These are phyloP conservation scores for Oscheius sp. DNA, from an alignment of 2,888 invertebrate species.

Conservation along the genomic window DNA sequence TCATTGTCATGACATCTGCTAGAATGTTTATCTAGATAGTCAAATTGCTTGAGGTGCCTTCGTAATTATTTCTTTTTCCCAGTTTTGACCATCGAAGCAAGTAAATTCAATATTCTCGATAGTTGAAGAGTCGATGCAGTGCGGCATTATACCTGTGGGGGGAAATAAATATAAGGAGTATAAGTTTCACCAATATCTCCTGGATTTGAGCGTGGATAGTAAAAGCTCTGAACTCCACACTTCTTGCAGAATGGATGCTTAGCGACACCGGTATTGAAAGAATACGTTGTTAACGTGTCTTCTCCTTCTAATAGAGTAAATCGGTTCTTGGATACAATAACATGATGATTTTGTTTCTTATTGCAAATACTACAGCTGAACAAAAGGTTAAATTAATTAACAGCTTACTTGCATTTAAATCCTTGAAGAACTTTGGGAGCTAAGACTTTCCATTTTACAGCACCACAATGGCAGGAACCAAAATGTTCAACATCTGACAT, in stretches of 20 bases:
- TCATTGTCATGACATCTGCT: conserved; percentile 53
- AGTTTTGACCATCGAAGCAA: conserved; percentile 50
- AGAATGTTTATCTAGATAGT: conserved; percentile 1
- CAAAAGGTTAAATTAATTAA: conserved; percentile 23
- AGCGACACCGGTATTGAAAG: conserved; percentile 55
- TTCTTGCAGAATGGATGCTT: conserved; percentile 56
- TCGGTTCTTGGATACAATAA: conserved; percentile 72
- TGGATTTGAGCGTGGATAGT: conserved; percentile 74
- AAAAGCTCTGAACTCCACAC: conserved; percentile 75
- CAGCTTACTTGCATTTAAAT: conserved; percentile 56
- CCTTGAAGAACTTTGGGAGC: conserved; percentile 50
- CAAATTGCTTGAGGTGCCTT: conserved; percentile 46
- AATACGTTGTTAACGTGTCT: conserved; percentile 52
- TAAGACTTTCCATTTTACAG: conserved; percentile 49
- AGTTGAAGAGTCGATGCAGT: conserved; percentile 57
- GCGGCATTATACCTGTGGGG: conserved; percentile 57
- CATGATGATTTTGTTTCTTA: conserved; percentile 74
- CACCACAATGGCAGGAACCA: conserved; percentile 61
- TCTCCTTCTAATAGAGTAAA: conserved; percentile 69
- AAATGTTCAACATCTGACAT: conserved; percentile 40
- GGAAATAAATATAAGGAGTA: background rate
- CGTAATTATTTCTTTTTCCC: conserved; percentile 48
- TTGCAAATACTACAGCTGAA: conserved; percentile 74
- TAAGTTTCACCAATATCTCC: conserved; percentile 73
- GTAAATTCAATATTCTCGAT: conserved; percentile 45